Evolutionary conservation across 2,888 invertebrate species (phyloP).

Genomic region (Epinotia ramella): DNA sequence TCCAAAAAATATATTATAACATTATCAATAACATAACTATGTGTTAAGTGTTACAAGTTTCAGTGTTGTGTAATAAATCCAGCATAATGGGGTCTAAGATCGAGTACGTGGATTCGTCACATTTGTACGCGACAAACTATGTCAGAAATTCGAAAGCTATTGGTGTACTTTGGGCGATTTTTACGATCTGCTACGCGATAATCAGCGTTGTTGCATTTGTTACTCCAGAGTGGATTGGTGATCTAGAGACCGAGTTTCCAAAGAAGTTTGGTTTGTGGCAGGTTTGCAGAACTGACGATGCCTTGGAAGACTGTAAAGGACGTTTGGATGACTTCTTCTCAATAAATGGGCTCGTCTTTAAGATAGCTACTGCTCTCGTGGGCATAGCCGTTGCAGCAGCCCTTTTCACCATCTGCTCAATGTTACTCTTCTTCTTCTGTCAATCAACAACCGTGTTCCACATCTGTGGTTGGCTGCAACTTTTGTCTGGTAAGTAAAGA

Average conservation of each 20-base stretch:
- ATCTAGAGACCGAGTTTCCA: slow-evolving; percentile 93
- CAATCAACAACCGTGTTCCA: slow-evolving; percentile 96
- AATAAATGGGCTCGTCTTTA: slow-evolving; percentile 93
- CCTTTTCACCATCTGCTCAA: slow-evolving; percentile 93
- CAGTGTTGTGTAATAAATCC: slow-evolving; percentile 61
- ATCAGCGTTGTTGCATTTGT: slow-evolving; percentile 97
- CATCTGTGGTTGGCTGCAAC: slow-evolving; percentile 97
- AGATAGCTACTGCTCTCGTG: slow-evolving; percentile 95
- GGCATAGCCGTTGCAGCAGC: slow-evolving; percentile 94
- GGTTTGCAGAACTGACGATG: slow-evolving; percentile 92
- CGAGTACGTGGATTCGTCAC: slow-evolving; percentile 96
- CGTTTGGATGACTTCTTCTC: slow-evolving; percentile 92
- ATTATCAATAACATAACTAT: slow-evolving; percentile 56
- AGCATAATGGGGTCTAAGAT: slow-evolving; percentile 94
- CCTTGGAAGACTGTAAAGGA: slow-evolving; percentile 93
- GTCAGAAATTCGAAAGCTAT: slow-evolving; percentile 97
- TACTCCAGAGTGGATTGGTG: slow-evolving; percentile 97
- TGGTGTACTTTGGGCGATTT: slow-evolving; percentile 98
- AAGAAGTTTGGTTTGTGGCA: slow-evolving; percentile 98
- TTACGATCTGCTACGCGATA: slow-evolving; percentile 98
- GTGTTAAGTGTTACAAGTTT: slow-evolving; percentile 52
- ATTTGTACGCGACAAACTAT: slow-evolving; percentile 96
- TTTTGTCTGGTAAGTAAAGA: slow-evolving; percentile 93
- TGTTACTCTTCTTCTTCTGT: slow-evolving; percentile 97
- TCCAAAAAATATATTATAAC: slow-evolving; percentile 53